A percentile compares a stretch with the other conserved stretches of the same genome.
These are phyloP conservation scores for Oscheius sp. DNA, from an alignment of 2,888 invertebrate genomes.

Conservation along the genomic window DNA sequence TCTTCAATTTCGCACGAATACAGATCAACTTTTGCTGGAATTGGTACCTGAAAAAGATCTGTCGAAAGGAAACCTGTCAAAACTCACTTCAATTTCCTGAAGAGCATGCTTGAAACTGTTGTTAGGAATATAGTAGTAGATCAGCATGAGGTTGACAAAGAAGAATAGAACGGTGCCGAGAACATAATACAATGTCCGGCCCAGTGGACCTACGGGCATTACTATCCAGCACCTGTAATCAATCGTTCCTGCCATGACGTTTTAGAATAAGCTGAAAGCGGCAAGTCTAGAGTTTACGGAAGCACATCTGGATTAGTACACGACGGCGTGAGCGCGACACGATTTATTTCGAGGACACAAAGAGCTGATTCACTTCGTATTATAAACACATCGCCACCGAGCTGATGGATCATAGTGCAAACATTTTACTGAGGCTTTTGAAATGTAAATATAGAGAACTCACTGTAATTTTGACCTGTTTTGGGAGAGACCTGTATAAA, in stretches of 20 bases:
- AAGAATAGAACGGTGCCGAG: slow-evolving; percentile 26
- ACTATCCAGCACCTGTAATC: slow-evolving; percentile 19
- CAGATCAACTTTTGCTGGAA: slow-evolving; percentile 19
- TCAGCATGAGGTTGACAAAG: slow-evolving; percentile 32
- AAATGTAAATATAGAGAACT: too few species aligned
- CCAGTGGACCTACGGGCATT: slow-evolving; percentile 27
- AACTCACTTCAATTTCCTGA: not conserved
- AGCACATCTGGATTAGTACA: slow-evolving; percentile 36
- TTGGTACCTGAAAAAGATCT: not conserved
- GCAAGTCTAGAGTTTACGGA: not conserved
- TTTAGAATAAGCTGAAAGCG: too few species aligned
- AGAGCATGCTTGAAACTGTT: not conserved
- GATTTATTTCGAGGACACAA: slow-evolving; percentile 5
- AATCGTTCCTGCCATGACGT: too few species aligned
- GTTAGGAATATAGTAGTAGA: slow-evolving; percentile 31
- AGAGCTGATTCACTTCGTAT: slow-evolving; percentile 5
- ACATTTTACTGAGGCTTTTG: too few species aligned
- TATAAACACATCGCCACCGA: not conserved
- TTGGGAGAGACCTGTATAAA: not conserved
- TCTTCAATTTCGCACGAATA: slow-evolving; percentile 45
- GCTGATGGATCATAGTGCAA: too few species aligned
- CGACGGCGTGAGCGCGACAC: not conserved
- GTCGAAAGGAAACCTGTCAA: not conserved
- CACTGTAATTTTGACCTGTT: too few species aligned
- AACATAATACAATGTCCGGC: slow-evolving; percentile 16